Base-by-base conservation (phyloP, 2,888 invertebrate species). In the Synergus itoensis region DNA sequence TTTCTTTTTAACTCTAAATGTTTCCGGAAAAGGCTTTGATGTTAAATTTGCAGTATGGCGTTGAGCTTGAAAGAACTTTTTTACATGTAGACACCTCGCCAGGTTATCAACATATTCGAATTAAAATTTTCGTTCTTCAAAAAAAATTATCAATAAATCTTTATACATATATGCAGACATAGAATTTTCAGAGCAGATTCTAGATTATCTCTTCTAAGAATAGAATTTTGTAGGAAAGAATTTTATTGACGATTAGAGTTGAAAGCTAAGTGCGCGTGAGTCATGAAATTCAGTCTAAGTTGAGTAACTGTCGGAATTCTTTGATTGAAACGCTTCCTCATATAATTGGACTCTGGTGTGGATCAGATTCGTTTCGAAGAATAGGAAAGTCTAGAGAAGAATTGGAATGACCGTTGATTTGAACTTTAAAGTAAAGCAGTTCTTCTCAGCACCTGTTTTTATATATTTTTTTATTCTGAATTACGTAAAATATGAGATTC, bases 1-100 rank as follows among this genome's bases (percentile, higher is more conserved):
- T 69, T 69, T 69, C 69, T 69, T 69, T 21, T 28, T 3, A 3
- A 28, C 64, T 69, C 45, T 69, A 48, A 69, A 69, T 16, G 69
- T 28, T 69, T 48, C 48, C 69, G 48, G 48, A 69, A 48, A 69
- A 69, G 21, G 69, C 69, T 69, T 48, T 65, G 64, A 16, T 18
- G 11, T 45, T 12, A 12, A 60, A 18, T 64, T 64, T n/a, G 5
- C 36, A n/a, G 9, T 45, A 28, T 48, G 18, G 60, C 7, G 60
- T 60, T 9, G 9, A 60, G 18, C 21, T 11, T 60, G n/a, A 60
- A 60, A 60, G 60, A 3, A 8, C 21, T 60, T 60, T 60, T 21
- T 9, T 60, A 21, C 21, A 21, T 60, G 9, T 18, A 60, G 11
- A 21, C n/a, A 57, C 57, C n/a, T 60, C 18, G 9, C 60, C 8